A percentile compares a stretch with the other conserved stretches of the same genome.
These are phyloP conservation scores for Remorina albescens DNA, from an alignment of 2,797 vertebrate species.

Conservation along the genomic window DNA sequence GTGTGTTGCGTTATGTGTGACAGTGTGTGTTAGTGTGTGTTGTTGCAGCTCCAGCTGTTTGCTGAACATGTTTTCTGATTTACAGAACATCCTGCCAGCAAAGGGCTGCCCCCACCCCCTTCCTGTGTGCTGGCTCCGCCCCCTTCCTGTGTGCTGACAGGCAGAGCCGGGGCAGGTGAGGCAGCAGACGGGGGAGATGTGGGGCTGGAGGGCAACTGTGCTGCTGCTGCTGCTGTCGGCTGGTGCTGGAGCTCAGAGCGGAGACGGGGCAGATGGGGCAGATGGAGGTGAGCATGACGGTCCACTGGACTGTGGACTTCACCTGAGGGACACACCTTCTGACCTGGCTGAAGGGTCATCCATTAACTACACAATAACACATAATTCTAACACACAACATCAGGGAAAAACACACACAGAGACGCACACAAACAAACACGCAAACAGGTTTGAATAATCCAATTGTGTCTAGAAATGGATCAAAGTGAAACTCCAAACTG, in stretches of 20 bases:
- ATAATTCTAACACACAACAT: too few relatives aligned
- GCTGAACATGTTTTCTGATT: conserved; percentile 44
- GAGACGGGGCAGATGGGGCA: conserved; percentile 43
- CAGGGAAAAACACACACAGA: too few relatives aligned
- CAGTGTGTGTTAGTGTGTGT: too few relatives aligned
- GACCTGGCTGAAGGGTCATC: too few relatives aligned
- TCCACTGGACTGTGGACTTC: too few relatives aligned
- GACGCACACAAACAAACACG: too few relatives aligned
- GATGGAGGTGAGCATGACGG: conserved; percentile 56
- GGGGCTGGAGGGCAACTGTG: conserved; percentile 25
- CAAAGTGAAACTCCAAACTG: too few relatives aligned
- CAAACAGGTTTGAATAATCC: too few relatives aligned
- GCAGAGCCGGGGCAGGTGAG: conserved; percentile 17
- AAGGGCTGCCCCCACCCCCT: conserved; percentile 18
- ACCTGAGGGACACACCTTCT: too few relatives aligned
- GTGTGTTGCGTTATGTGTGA: too few relatives aligned
- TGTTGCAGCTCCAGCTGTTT: conserved; percentile 6
- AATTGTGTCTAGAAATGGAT: too few relatives aligned
- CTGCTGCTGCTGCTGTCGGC: conserved; percentile 50
- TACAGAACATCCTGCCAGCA: conserved; percentile 58
- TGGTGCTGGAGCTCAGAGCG: conserved; percentile 68
- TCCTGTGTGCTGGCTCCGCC: conserved; percentile 37
- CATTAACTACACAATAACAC: too few relatives aligned
- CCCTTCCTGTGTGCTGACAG: conserved; percentile 42
- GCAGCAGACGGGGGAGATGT: conserved; percentile 47